Base-by-base conservation (phyloP, 2,113 vertebrate species). In the Athene cunicularia region DNA sequence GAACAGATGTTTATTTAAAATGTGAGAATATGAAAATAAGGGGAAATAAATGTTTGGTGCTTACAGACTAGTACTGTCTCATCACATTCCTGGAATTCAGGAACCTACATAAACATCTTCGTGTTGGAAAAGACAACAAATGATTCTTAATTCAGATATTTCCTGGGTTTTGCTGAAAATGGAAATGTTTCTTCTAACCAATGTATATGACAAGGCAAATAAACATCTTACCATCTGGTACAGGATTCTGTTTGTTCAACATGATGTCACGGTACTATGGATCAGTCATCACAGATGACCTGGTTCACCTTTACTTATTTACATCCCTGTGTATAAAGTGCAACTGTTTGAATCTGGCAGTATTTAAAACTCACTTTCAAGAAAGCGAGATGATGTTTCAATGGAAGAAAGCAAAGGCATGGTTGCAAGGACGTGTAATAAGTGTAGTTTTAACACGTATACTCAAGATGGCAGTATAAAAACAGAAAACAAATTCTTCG, bases 401-500 rank as follows among this genome's bases (percentile, higher is more conserved):
- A 27, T 28, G 9, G 12, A 47, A 41, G 52, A 41, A 50, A 81
- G 33, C 26, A 60, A 91, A 79, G 41, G 30, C 10, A 4, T 28
- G 30, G 4, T 14, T 35, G 4, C 10, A 41, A n/a, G 23, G 14
- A 10, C 9, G 11, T 19, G 14, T 35, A 79, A 1, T 30, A 80
- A 28, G 3, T 82, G 83, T 55, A 45, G 43, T 86, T 95, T 92
- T 89, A 41, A 81, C 6, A 30, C 2, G 86, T 82, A 4, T 11
- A 12, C 97, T 95, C 80, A 66, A 95, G 97, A 95, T 97, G 97
- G 97, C 97, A 97, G 92, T 88, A 95, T 15, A 23, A 50, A 95
- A 97, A 82, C 88, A 91, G n/a, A 14, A 88, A 96, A 89, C 14
- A 88, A 93, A 64, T 9, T 3, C 11, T 73, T 80, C 23, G 2